Percentiles rank a stretch among this genome's conserved stretches.
Conservation (phyloP, 2,888 invertebrate genomes). For the Chromoteleia sp. region DNA sequence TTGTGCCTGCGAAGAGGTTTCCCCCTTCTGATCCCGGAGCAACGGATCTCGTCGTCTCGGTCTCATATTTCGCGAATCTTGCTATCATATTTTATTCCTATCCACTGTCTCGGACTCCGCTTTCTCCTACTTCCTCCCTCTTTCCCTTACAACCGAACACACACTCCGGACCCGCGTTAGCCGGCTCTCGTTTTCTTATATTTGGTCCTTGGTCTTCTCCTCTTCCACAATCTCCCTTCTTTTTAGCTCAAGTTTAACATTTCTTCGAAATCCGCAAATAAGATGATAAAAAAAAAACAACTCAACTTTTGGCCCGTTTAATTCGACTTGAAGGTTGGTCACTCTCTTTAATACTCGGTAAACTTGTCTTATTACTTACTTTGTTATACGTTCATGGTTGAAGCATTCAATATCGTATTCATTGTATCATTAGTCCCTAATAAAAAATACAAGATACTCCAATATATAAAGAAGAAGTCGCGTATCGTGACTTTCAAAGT, state of each 20-base stretch:
- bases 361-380: too few species aligned
- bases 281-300: neutral
- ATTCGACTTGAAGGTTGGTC: neutral
- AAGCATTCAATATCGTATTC: too few species aligned
- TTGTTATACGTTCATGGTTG: too few species aligned
- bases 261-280: conserved; percentile 35
- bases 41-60: conserved; percentile 73
- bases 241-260: conserved; percentile 42
- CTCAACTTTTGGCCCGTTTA: neutral
- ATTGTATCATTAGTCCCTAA: too few species aligned
- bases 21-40: conserved; percentile 69
- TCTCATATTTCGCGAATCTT: conserved; percentile 84
- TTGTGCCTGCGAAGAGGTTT: conserved; percentile 75
- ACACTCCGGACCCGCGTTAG: conserved; percentile 41
- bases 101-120: conserved; percentile 48
- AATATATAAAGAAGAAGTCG: too few species aligned
- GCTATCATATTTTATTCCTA: conserved; percentile 82
- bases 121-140: conserved; percentile 49
- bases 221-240: conserved; percentile 17
- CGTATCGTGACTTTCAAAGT: too few species aligned
- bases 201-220: conserved; percentile 67
- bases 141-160: conserved; percentile 36
- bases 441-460: too few species aligned
- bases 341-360: too few species aligned
- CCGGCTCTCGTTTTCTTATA: conserved; percentile 57